A percentile compares a stretch with the other conserved stretches of the same genome.
Evolutionary conservation across 2,797 vertebrate genomes (phyloP).

Genomic region (Remorina albescens): DNA sequence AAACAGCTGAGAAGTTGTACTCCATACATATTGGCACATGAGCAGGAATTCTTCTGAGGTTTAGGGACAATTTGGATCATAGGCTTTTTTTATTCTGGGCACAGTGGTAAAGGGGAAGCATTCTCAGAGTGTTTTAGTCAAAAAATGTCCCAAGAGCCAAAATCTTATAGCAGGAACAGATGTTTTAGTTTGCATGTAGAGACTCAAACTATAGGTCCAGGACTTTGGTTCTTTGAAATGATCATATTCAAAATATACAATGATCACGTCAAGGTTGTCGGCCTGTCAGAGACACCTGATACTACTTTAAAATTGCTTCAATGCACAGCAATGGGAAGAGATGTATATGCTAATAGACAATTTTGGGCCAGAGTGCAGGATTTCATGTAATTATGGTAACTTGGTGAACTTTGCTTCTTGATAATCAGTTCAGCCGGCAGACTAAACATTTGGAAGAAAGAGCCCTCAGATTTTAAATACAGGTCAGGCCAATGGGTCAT

Average conservation of each 20-base stretch:
- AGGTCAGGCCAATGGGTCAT: constrained; percentile 27
- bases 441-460: constrained; percentile 75
- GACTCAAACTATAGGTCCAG: constrained; percentile 51
- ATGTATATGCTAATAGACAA: constrained; percentile 66
- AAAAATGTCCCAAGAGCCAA: constrained; percentile 64
- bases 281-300: constrained; percentile 71
- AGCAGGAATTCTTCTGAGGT: constrained; percentile 38
- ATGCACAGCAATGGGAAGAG: constrained; percentile 39
- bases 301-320: constrained; percentile 62
- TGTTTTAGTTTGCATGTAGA: constrained; percentile 66
- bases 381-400: constrained; percentile 73
- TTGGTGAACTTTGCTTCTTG: constrained; percentile 72
- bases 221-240: constrained; percentile 69
- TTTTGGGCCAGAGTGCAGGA: constrained; percentile 58
- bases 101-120: constrained; percentile 59
- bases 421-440: constrained; percentile 74
- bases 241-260: constrained; percentile 79
- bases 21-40: constrained; percentile 12
- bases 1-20: constrained; percentile 28
- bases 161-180: constrained; percentile 76
- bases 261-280: constrained; percentile 59
- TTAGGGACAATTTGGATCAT: constrained; percentile 59
- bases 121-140: constrained; percentile 63
- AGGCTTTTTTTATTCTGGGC: constrained; percentile 70
- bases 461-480: constrained; percentile 50